Percentiles rank a stretch among this genome's conserved stretches.
phyloP scores from a whole-genome alignment of 2,888 invertebrate species.

The Hedychridium roseum region DNA sequence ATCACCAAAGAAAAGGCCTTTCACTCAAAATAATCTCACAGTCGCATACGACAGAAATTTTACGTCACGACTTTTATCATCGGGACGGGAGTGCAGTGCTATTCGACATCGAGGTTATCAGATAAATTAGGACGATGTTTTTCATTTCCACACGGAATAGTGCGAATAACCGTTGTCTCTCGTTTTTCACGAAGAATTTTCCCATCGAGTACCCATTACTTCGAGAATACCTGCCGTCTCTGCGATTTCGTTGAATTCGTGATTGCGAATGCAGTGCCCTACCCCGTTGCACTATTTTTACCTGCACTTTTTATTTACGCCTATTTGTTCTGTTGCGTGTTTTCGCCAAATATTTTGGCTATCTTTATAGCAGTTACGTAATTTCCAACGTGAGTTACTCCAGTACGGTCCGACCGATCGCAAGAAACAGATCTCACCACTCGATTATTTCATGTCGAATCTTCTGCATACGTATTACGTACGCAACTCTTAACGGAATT shows the following conservation, averaged over 20 bases:
- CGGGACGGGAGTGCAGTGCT: conserved; percentile 32
- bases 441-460: conserved; percentile 31
- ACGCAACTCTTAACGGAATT: conserved; percentile 34
- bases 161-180: conserved; percentile 4
- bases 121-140: conserved; percentile 26
- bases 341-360: conserved; percentile 48
- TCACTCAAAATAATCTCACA: conserved; percentile 33
- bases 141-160: conserved; percentile 8
- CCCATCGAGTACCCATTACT: conserved; percentile 17
- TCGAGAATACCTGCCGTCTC: conserved; percentile 18
- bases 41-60: conserved; percentile 38
- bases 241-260: conserved; percentile 28
- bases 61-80: conserved; percentile 31
- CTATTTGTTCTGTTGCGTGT: conserved; percentile 41
- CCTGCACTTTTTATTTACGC: conserved; percentile 40
- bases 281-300: conserved; percentile 52
- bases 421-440: too few relatives aligned
- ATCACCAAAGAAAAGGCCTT: conserved; percentile 29
- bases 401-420: conserved; percentile 36
- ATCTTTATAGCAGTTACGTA: conserved; percentile 49
- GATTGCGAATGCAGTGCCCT: conserved; percentile 35
- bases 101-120: conserved; percentile 30
- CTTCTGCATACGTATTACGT: conserved; percentile 22
- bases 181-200: conserved; percentile 9
- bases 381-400: conserved; percentile 43